Base-by-base conservation (phyloP, 2,888 invertebrate genomes). In the Cheilosia pagana region DNA sequence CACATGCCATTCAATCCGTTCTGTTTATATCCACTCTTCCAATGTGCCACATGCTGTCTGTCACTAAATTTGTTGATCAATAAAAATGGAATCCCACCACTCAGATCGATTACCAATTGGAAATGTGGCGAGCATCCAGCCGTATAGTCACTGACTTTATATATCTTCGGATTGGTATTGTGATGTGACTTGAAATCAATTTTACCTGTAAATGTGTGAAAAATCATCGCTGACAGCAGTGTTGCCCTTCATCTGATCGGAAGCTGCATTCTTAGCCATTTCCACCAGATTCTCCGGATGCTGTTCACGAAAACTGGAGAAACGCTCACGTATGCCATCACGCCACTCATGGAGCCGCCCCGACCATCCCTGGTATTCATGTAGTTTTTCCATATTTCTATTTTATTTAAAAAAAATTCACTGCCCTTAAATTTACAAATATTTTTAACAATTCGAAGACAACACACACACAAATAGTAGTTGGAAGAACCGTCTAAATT, bases 291-390 rank as follows among this genome's bases (percentile, higher is more conserved):
- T 94, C 35, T 92, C 91, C 0, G 94, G 93, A 88, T 94, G 93
- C 72, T 93, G 91, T 87, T 95, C 95, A 77, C 93, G 94, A 93
- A 94, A 95, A 19, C 89, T 91, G 2, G 93, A 90, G 93, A 94
- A 95, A 81, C 93, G 93, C 89, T 95, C 95, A 72, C 93, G 94
- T 43, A 95, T 92, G 72, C 93, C 93, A 87, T 96, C 96, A 57
- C 95, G 93, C 83, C 94, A 92, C 21, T 93, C 93, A 89, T 97
- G 96, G 31, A 95, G 90, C 25, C 95, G 93, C 7, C 96, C 96
- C 1, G 94, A 91, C 65, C 95, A 92, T 0, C 97, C 96, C 90
- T 96, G 95, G 90, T 97, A 97, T 88, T 96, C 95, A 88, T 96
- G 94, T 68, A 97, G 91, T 90, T 97, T 97, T 87, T 96, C 96